phyloP scores from a whole-genome alignment of 2,113 vertebrate species.

The Brevimyrus niger region DNA sequence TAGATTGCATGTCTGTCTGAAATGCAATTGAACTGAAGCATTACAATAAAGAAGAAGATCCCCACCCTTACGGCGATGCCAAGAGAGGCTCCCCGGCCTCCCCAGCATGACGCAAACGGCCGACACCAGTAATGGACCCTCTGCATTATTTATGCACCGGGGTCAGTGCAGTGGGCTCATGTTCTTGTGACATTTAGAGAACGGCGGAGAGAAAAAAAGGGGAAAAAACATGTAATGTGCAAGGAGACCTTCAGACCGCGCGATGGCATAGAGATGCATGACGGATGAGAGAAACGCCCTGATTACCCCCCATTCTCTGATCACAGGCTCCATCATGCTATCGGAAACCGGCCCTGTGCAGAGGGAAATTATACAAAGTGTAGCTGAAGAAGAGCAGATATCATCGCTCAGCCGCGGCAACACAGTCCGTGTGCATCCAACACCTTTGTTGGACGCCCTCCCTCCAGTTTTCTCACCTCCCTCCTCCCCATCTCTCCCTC shows the following conservation, averaged over 20 bases:
- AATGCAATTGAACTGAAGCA: background rate
- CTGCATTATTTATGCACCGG: conserved; percentile 55
- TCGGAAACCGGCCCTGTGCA: conserved; percentile 6
- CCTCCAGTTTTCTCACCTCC: background rate
- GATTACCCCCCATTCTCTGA: conserved; percentile 41
- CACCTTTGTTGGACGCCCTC: background rate
- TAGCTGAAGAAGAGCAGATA: conserved; percentile 16
- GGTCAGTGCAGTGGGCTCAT: conserved; percentile 45
- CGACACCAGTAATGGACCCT: conserved; percentile 34
- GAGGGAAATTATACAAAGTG: conserved; percentile 20
- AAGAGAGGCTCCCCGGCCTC: conserved; percentile 4
- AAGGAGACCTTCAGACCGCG: conserved; percentile 44
- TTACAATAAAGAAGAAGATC: background rate
- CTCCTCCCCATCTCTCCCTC: conserved; percentile 21
- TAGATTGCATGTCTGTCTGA: background rate
- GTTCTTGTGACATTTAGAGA: conserved; percentile 55
- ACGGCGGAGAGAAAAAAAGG: conserved; percentile 28
- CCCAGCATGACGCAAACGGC: conserved; percentile 28
- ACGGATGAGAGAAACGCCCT: conserved; percentile 47
- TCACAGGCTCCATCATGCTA: conserved; percentile 18
- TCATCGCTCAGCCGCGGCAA: conserved; percentile 1
- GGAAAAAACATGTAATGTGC: conserved; percentile 49
- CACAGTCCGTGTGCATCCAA: background rate
- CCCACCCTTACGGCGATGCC: background rate
- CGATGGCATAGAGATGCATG: conserved; percentile 40